These are phyloP conservation scores for Coelinius sp. DNA, from an alignment of 2,888 invertebrate species.

Conservation along the genomic window DNA sequence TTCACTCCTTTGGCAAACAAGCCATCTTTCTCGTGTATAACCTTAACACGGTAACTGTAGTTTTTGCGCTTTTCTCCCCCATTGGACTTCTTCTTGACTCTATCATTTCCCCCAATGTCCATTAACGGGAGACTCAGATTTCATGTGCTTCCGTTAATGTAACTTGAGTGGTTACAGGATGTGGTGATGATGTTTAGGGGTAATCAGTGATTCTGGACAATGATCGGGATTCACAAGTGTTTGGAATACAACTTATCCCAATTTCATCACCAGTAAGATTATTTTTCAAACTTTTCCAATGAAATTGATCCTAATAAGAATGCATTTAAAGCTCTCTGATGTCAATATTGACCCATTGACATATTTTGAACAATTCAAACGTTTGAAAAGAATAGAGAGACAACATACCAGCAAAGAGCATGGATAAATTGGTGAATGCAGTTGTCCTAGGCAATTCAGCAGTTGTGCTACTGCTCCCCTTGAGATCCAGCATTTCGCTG, in stretches of 20 bases:
- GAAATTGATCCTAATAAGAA: background rate
- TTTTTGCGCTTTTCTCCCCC: conserved; percentile 24
- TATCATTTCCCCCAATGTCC: conserved; percentile 58
- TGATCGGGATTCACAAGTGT: conserved; percentile 11
- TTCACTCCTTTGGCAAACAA: conserved; percentile 57
- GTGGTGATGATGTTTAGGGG: background rate
- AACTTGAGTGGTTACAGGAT: conserved; percentile 17
- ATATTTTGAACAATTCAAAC: background rate
- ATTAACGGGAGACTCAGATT: conserved; percentile 68
- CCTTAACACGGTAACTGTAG: conserved; percentile 31
- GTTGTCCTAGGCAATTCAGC: conserved; percentile 93
- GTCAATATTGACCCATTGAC: background rate
- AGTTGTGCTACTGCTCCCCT: conserved; percentile 90
- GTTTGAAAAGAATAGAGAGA: too few species aligned
- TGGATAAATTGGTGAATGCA: conserved; percentile 94
- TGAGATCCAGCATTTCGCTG: conserved; percentile 87
- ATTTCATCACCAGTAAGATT: background rate
- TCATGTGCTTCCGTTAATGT: conserved; percentile 54
- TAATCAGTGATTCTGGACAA: conserved; percentile 3
- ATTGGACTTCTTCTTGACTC: conserved; percentile 55
- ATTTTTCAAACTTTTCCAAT: background rate
- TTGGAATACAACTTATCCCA: background rate
- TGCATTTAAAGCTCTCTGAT: background rate
- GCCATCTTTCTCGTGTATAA: conserved; percentile 39
- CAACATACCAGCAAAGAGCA: conserved; percentile 92